Conservation (phyloP, 2,797 vertebrate species). For the Sarcoramphus papa region DNA sequence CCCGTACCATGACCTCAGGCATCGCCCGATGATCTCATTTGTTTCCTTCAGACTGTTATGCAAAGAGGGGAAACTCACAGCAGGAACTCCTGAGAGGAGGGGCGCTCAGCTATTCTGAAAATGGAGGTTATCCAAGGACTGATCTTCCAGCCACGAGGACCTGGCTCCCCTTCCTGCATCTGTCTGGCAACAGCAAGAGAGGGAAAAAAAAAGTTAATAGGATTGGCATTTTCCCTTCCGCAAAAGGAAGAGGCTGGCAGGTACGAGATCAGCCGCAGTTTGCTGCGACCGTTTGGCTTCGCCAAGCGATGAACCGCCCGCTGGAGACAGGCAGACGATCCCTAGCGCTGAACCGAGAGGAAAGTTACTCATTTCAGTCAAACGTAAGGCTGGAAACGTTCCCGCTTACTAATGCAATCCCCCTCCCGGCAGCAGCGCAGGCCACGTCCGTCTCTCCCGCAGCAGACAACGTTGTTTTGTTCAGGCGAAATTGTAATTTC, state of each 20-base stretch:
- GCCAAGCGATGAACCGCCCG: rapidly evolving
- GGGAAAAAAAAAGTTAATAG: too few species aligned
- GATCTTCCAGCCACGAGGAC: neutral
- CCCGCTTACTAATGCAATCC: rapidly evolving
- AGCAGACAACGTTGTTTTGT: neutral
- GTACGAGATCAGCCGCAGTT: rapidly evolving
- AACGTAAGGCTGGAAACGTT: rapidly evolving
- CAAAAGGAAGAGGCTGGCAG: neutral
- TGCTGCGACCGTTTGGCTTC: neutral
- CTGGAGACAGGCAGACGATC: rapidly evolving
- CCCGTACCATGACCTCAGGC: rapidly evolving
- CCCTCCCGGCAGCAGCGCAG: too few species aligned
- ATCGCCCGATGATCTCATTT: rapidly evolving
- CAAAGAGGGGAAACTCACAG: neutral
- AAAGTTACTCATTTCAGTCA: neutral
- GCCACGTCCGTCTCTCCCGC: neutral
- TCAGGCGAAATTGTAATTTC: neutral
- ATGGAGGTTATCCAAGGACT: neutral
- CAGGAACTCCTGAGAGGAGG: neutral
- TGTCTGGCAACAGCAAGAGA: neutral
- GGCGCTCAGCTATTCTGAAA: rapidly evolving
- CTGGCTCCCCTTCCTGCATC: neutral
- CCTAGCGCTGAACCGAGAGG: neutral
- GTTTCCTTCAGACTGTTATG: neutral
- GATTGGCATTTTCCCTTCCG: neutral